These are phyloP conservation scores for Syrmaticus mikado DNA, from an alignment of 2,113 vertebrate species.

Conservation along the genomic window DNA sequence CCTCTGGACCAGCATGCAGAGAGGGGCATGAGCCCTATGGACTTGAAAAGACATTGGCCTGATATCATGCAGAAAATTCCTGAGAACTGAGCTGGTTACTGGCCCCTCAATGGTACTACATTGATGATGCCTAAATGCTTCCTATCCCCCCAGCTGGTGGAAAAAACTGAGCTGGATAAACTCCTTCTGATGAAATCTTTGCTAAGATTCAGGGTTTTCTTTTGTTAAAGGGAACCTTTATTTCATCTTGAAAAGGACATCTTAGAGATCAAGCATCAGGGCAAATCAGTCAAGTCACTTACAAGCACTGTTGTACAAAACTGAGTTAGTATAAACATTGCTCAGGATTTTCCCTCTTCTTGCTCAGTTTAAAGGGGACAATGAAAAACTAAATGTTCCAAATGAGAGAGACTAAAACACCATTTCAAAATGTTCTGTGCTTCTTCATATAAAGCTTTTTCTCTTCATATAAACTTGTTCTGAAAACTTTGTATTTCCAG, in stretches of 20 bases:
- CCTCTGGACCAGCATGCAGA: accelerated
- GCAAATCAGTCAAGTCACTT: not conserved
- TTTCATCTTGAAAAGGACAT: not conserved
- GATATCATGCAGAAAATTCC: not conserved
- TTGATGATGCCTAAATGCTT: not conserved
- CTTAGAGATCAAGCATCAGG: not conserved
- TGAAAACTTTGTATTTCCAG: not conserved
- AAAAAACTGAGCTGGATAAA: not conserved
- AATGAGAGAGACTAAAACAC: not conserved
- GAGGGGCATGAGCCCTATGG: not conserved
- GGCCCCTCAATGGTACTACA: not conserved
- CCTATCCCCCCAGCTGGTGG: not conserved
- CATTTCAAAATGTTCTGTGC: not conserved
- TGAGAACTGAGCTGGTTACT: not conserved
- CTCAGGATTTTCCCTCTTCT: not conserved
- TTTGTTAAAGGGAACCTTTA: not conserved
- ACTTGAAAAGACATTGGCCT: not conserved
- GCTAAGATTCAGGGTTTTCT: not conserved
- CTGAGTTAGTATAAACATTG: not conserved
- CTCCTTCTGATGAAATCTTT: not conserved
- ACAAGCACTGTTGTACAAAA: not conserved
- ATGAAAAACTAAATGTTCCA: not conserved
- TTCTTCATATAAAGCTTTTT: not conserved
- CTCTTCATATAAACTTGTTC: not conserved
- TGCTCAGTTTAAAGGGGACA: not conserved